phyloP scores from a whole-genome alignment of 2,888 invertebrate genomes.

The Leptinotarsa rubiginosa region DNA sequence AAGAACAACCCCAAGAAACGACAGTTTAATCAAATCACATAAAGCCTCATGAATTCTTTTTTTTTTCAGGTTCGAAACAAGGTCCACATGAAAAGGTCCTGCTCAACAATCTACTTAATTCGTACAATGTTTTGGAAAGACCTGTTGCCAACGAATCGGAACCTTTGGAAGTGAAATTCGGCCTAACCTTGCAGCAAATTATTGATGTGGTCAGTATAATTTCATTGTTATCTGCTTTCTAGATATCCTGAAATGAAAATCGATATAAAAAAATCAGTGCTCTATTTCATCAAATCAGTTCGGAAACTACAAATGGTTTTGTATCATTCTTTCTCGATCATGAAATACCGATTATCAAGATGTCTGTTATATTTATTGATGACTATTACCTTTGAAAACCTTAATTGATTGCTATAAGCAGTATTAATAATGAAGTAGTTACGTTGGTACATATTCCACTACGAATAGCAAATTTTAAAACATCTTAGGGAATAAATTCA shows the following conservation, averaged over 20 bases:
- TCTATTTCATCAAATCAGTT: neutral
- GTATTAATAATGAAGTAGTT: no score
- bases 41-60: no score
- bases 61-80: conserved; percentile 81
- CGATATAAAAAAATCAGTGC: neutral
- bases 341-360: no score
- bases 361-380: no score
- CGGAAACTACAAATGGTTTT: neutral
- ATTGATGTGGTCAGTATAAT: conserved; percentile 89
- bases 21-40: no score
- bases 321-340: no score
- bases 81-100: conserved; percentile 91
- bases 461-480: no score
- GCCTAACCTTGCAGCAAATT: conserved; percentile 91
- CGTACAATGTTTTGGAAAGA: conserved; percentile 89
- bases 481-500: no score
- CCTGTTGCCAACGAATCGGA: conserved; percentile 94
- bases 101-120: conserved; percentile 83
- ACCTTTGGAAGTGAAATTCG: conserved; percentile 90
- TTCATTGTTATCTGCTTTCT: conserved; percentile 20
- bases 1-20: no score
- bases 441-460: no score
- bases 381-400: no score
- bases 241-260: conserved; percentile 6
- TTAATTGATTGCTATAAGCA: no score